Conservation (phyloP, 1,140 invertebrate species). For the Halictus rubicundus region DNA sequence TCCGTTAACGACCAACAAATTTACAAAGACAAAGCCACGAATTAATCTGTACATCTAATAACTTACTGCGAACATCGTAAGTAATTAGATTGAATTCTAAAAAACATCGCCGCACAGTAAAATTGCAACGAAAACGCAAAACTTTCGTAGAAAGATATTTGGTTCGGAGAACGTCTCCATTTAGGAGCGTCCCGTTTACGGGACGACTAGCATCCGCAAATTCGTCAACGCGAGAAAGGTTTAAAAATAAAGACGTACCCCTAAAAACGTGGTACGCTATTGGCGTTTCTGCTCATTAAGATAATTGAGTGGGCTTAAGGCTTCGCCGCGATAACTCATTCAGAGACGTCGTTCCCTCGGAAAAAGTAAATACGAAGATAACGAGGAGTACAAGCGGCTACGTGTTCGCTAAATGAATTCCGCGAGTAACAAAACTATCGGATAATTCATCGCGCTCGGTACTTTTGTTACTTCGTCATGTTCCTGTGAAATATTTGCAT, state of each 20-base stretch:
- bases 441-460: conserved; percentile 26
- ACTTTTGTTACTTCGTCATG: background rate
- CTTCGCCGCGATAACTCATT: conserved; percentile 61
- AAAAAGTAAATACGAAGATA: conserved; percentile 56
- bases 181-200: background rate
- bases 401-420: conserved; percentile 36
- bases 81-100: too few relatives aligned
- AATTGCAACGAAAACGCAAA: background rate
- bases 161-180: background rate
- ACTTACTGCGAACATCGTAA: too few relatives aligned
- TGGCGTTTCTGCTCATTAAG: conserved; percentile 64
- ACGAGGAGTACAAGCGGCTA: conserved; percentile 28
- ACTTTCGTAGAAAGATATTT: background rate
- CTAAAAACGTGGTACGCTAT: conserved; percentile 44
- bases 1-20: too few relatives aligned
- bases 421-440: conserved; percentile 26
- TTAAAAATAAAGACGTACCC: conserved; percentile 65
- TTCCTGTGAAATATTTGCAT: background rate
- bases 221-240: conserved; percentile 59
- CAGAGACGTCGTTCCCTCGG: conserved; percentile 35
- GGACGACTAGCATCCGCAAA: conserved; percentile 52
- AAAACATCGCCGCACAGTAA: too few relatives aligned
- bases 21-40: too few relatives aligned
- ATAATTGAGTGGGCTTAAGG: conserved; percentile 61
- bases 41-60: too few relatives aligned